Percentiles rank a stretch among this genome's conserved stretches.
Evolutionary conservation across 1,140 invertebrate genomes (phyloP).

Genomic region (Pollicipes pollicipes): DNA sequence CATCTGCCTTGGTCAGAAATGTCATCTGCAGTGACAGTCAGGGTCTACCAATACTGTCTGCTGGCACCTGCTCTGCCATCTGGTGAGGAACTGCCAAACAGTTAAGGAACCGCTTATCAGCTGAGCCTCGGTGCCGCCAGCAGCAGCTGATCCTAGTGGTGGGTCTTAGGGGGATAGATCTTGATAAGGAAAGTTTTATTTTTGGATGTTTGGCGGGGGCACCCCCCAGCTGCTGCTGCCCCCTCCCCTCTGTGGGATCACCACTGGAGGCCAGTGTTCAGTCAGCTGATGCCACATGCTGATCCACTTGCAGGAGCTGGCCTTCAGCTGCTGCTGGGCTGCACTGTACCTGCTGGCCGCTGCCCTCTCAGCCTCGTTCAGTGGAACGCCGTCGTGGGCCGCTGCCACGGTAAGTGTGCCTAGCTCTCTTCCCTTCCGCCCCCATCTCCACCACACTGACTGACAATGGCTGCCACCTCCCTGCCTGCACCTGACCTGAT

Average conservation of each 20-base stretch:
- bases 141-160: too few relatives aligned
- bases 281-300: too few relatives aligned
- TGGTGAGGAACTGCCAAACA: background rate
- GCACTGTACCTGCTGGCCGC: background rate
- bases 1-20: background rate
- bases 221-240: too few relatives aligned
- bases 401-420: background rate
- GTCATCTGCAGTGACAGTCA: background rate
- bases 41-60: background rate
- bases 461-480: too few relatives aligned
- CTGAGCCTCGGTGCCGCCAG: too few relatives aligned
- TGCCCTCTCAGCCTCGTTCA: background rate
- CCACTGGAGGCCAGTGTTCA: background rate
- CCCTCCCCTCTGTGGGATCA: too few relatives aligned
- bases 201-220: too few relatives aligned
- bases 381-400: background rate
- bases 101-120: background rate
- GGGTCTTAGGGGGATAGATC: too few relatives aligned
- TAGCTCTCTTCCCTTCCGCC: background rate
- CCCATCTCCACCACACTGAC: too few relatives aligned
- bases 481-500: too few relatives aligned
- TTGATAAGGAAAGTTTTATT: too few relatives aligned
- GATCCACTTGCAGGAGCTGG: too few relatives aligned
- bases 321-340: background rate
- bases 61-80: background rate